Evolutionary conservation across 2,888 invertebrate genomes (phyloP).

Genomic region (Oxycera nigricornis): DNA sequence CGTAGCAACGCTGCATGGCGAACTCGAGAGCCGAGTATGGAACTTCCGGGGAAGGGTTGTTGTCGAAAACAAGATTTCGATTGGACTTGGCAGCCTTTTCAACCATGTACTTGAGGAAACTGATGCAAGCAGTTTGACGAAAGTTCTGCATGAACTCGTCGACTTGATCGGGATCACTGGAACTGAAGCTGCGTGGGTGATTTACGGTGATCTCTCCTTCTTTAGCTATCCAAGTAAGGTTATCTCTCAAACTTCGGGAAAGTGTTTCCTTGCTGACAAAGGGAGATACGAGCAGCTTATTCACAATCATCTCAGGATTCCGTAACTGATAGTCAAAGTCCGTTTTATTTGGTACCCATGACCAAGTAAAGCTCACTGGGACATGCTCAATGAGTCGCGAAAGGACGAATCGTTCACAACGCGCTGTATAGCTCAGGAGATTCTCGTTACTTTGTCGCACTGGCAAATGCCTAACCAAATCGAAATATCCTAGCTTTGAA

Average conservation of each 20-base stretch:
- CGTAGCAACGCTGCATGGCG: slow-evolving; percentile 20
- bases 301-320: slow-evolving; percentile 1
- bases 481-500: not conserved
- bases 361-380: slow-evolving; percentile 14
- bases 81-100: not conserved
- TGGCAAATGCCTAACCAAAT: not conserved
- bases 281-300: slow-evolving; percentile 13
- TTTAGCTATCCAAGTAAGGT: not conserved
- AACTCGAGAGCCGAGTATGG: slow-evolving; percentile 15
- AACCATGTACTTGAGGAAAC: slow-evolving; percentile 7
- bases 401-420: slow-evolving; percentile 3
- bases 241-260: not conserved
- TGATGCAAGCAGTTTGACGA: slow-evolving; percentile 18
- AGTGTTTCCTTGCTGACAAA: slow-evolving; percentile 10
- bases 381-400: slow-evolving; percentile 12
- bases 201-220: not conserved
- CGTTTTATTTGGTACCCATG: slow-evolving; percentile 22
- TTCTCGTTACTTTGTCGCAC: not conserved
- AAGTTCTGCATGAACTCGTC: not conserved
- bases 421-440: not conserved
- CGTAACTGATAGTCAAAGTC: slow-evolving; percentile 14
- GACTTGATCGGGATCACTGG: not conserved
- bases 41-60: not conserved
- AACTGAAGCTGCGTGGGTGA: not conserved
- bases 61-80: not conserved